Base-by-base conservation (phyloP, 1,140 invertebrate species). In the Tachypleus tridentatus region DNA sequence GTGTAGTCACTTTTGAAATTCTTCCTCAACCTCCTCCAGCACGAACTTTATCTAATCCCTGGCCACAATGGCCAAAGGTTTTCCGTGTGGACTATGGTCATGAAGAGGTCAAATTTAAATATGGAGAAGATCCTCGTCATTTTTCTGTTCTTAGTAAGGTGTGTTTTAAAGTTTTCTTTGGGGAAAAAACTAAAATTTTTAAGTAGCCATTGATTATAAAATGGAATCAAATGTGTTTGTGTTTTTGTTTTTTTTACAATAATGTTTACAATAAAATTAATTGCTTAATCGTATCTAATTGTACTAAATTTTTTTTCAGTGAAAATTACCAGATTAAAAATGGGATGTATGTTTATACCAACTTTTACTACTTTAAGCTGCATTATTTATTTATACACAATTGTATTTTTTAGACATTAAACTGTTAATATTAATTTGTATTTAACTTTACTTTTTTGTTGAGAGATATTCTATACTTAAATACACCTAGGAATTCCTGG, bases 61-160 rank as follows among this genome's bases (percentile, higher is more conserved):
- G 97, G 97, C 97, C 97, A 4, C 93, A 97, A 72, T 98, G 89
- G 85, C 95, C 96, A 0, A 83, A 90, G 74, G 87, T 98, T 4
- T 97, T 97, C 80, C 88, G 93, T 71, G 86, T 98, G 4, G 97
- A 99, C 77, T 99, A 99, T 76, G 97, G 97, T 0, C 97, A 99
- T 74, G 96, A 98, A 75, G 97, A 99, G 80, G 93, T 96, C 3
- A 85, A 86, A 74, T 80, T 94, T 0, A 91, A 91, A 75, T 91
- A 86, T 79, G 95, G 94, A 7, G 82, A 87, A 56, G 97, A 98
- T 81, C 97, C 96, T 5, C 82, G 97, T 51, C 85, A 91, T 71
- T 99, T 93, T 78, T 91, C 87, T 67, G 94, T 93, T 60, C 83
- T 95, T 63, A 97, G 92, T 71, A 96, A 89, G 62, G 68, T 69